Base-by-base conservation (phyloP, 2,888 invertebrate species). In the Lithophane ornitopus region DNA sequence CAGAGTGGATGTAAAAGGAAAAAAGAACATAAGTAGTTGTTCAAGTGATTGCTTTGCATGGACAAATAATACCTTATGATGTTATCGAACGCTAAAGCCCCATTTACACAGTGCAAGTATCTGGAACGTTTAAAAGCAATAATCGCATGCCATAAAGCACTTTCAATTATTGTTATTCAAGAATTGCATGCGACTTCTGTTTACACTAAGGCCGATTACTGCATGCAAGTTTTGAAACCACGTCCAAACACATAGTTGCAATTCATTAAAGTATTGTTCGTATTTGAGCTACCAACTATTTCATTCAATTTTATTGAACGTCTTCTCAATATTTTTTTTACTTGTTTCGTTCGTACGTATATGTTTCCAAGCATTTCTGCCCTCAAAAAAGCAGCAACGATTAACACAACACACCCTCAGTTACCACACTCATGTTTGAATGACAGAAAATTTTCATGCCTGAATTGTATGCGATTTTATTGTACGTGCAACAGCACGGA, bases 1-100 rank as follows among this genome's bases (percentile, higher is more conserved):
- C n/a, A 59, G 52, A 69, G 44, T 78, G 12, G 41, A 19, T 49
- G 7, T 46, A 52, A 72, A 62, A 54, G n/a, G 9, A 41, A 67
- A 78, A 80, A 73, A 66, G 58, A 19, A 19, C 58, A 58, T 34
- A 82, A 78, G 58, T 65, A 81, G 61, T 58, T n/a, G 66, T 52
- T 78, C 58, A 73, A 70, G 54, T 59, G 41, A 70, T 73, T 83
- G 66, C 34, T 68, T 69, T 77, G 44, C 56, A 66, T 62, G 72
- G 16, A 26, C 28, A 75, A 58, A 81, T 58, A 72, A 58, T 49
- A 72, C 41, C 16, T 59, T 59, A 2, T 0, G 34, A 26, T 73
- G 14, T 34, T 69, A 71, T 71, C 12, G 46, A 68, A 49, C 41
- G 16, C 28, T 14, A 28, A 34, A 14, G 28, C 28, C 58, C 19